Base-by-base conservation (phyloP, 1,140 invertebrate species). In the Spodoptera frugiperda region DNA sequence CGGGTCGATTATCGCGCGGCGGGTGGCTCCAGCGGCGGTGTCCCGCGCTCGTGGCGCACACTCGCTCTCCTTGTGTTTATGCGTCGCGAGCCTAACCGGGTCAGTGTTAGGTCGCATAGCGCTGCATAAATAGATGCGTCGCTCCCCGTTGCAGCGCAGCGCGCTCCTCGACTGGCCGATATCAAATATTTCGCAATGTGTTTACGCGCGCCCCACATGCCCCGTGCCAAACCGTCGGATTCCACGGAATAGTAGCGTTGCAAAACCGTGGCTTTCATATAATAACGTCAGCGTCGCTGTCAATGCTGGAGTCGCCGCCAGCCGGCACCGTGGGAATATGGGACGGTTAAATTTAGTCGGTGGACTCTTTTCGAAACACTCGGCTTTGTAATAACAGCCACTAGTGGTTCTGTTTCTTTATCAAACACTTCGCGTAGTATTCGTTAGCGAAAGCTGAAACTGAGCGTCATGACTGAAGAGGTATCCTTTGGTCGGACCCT, bases 101-200 rank as follows among this genome's bases (percentile, higher is more conserved):
- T 91, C 91, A 93, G 91, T 93, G 91, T 92, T 93, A 93, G 91
- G 89, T 87, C 91, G 87, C 89, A 91, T 91, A 91, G 86, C 87
- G 84, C 84, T 89, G 89, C 89, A 91, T 88, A 93, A 91, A 93
- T 93, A 93, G 91, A 87, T 78, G 71, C 83, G 59, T 71, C 74
- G 55, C 76, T 17, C 59, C 78, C 49, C 77, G 68, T 48, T 81
- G 82, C 79, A 77, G 73, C 77, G 78, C 33, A 39, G 9, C 44
- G 73, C 77, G 67, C 74, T 39, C 70, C 59, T 81, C 73, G 81
- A 73, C 76, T 79, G 82, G 79, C 81, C 78, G 80, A 86, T 85
- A 86, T 88, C 63, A 65, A 70, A 12, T 68, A 73, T 91, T 90
- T 92, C 89, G 87, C 85, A 91, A 90, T 75, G 51, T 87, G 85